These are phyloP conservation scores for Scaptomyza cyrtandrae DNA, from an alignment of 2,888 invertebrate species.

Conservation along the genomic window DNA sequence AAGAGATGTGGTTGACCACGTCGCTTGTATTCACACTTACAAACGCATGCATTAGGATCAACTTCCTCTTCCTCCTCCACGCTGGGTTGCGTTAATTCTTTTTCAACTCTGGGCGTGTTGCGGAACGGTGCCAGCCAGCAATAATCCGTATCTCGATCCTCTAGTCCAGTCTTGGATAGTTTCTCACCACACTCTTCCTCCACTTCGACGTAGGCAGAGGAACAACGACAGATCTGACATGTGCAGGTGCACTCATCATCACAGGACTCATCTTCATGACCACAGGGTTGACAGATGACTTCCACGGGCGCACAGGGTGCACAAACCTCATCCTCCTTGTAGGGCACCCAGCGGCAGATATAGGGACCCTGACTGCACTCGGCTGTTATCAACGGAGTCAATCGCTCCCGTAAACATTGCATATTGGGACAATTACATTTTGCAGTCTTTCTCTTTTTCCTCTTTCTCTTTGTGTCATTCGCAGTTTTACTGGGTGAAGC, in stretches of 20 bases:
- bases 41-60: slow-evolving; percentile 42
- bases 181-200: slow-evolving; percentile 59
- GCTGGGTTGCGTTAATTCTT: background rate
- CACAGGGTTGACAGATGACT: slow-evolving; percentile 64
- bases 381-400: slow-evolving; percentile 54
- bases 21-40: slow-evolving; percentile 51
- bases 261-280: slow-evolving; percentile 31
- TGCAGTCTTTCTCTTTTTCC: background rate
- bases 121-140: slow-evolving; percentile 66
- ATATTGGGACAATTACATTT: slow-evolving; percentile 62
- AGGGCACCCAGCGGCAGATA: slow-evolving; percentile 73
- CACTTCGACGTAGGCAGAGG: slow-evolving; percentile 13
- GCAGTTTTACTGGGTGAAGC: background rate
- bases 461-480: background rate
- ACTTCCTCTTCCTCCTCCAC: slow-evolving; percentile 14
- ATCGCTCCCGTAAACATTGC: slow-evolving; percentile 45
- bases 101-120: slow-evolving; percentile 18
- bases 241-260: slow-evolving; percentile 64
- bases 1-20: slow-evolving; percentile 54
- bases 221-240: slow-evolving; percentile 55
- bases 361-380: slow-evolving; percentile 79
- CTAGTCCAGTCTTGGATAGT: slow-evolving; percentile 51
- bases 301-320: slow-evolving; percentile 53
- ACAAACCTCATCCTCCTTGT: slow-evolving; percentile 45
- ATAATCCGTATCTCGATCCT: slow-evolving; percentile 64